Base-by-base conservation (phyloP, 2,888 invertebrate genomes). In the Sialis fuliginosa region DNA sequence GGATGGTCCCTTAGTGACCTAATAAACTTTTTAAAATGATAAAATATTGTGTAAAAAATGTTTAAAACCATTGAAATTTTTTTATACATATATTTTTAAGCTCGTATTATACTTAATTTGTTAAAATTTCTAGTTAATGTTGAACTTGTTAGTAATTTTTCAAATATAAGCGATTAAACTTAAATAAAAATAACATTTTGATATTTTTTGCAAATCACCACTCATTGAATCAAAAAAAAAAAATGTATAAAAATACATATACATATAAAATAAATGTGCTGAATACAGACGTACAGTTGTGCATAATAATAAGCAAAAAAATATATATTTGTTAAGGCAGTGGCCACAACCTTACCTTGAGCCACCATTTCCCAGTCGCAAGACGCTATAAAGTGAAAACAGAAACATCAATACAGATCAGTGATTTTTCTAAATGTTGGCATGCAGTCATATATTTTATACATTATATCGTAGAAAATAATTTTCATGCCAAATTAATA, bases 321-420 rank as follows among this genome's bases (percentile, higher is more conserved):
- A 13, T 42, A 42, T 13, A 22, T 42, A 22, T 22, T 22, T 22
- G 31, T 35, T 35, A 22, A 45, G 33, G 33, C 33, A 47, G 47
- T 47, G 47, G 47, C 47, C 42, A 39, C 40, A 60, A 57, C 61
- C 60, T 73, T 74, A 75, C 75, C 75, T 75, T 75, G 57, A 71
- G 68, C 70, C 71, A 72, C 68, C 70, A 70, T 66, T 73, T 74
- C 61, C 74, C 72, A 62, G 69, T 67, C 61, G 69, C 68, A 69
- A 72, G 70, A 64, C 71, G 72, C 74, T 74, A 74, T 63, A 73
- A 71, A 65, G 62, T 61, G 62, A 63, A 62, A 66, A 65, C 61
- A 61, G 58, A 57, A 52, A 53, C 53, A 39, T 45, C 39, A 45
- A 34, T 45, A 31, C 12, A 6, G 32, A 2, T 37, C 37, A 37